These are phyloP conservation scores for Lasioglossum leucozonium DNA, from an alignment of 2,888 invertebrate species.

Conservation along the genomic window DNA sequence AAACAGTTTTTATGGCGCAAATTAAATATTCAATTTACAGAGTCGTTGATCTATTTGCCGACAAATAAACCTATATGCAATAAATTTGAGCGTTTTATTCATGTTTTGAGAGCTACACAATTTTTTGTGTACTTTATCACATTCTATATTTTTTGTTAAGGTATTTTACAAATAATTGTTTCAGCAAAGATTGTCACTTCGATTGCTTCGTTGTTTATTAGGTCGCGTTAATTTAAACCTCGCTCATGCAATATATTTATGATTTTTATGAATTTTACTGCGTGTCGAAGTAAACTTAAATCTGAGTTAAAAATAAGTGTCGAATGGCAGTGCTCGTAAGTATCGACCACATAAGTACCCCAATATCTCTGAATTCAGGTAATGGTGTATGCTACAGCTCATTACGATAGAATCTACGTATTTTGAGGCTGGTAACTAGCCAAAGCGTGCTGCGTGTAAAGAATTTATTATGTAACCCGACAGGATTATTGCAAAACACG, in stretches of 20 bases:
- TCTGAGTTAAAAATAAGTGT: not conserved
- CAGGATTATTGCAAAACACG: slow-evolving; percentile 66
- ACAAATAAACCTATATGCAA: not conserved
- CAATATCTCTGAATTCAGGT: slow-evolving; percentile 50
- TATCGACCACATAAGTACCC: slow-evolving; percentile 16
- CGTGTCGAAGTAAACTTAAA: not conserved
- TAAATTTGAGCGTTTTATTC: not conserved
- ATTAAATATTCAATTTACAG: no score
- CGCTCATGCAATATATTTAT: not conserved
- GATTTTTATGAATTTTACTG: not conserved
- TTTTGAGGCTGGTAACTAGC: slow-evolving; percentile 73
- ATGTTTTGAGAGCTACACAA: not conserved
- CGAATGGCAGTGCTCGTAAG: not conserved
- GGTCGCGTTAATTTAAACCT: not conserved
- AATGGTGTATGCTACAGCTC: slow-evolving; percentile 60
- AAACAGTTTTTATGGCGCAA: no score
- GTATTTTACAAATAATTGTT: not conserved
- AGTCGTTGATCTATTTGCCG: no score
- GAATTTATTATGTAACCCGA: slow-evolving; percentile 72
- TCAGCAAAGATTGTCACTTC: not conserved
- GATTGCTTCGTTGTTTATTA: not conserved
- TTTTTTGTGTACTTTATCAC: no score
- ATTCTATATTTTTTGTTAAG: no score
- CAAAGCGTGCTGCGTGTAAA: slow-evolving; percentile 69
- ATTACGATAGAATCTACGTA: slow-evolving; percentile 74